phyloP scores from a whole-genome alignment of 1,140 invertebrate genomes.

The Adelges cooleyi region DNA sequence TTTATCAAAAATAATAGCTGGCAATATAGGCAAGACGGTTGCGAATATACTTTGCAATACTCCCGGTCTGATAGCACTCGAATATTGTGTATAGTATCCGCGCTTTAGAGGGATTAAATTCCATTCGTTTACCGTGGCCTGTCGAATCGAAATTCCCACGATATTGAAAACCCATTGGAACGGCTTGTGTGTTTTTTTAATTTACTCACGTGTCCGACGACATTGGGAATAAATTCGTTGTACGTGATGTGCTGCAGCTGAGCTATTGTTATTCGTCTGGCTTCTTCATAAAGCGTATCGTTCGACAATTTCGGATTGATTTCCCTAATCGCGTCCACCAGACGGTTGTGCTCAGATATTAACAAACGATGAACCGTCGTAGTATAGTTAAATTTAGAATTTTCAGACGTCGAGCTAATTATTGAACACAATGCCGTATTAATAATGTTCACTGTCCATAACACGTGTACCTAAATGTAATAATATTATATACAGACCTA shows the following conservation, averaged over 20 bases:
- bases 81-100: not conserved
- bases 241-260: constrained; percentile 49
- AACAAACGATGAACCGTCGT: constrained; percentile 33
- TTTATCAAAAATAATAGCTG: not conserved
- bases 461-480: too few species aligned
- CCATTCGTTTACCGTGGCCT: not conserved
- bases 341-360: constrained; percentile 39
- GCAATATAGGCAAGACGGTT: constrained; percentile 3
- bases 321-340: constrained; percentile 34
- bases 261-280: constrained; percentile 44
- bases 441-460: too few species aligned
- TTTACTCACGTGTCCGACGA: constrained; percentile 39
- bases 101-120: not conserved
- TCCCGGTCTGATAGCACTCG: not conserved
- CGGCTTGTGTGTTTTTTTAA: not conserved
- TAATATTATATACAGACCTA: not conserved
- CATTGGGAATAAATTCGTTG: constrained; percentile 47
- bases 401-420: constrained; percentile 46
- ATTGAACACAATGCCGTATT: too few species aligned
- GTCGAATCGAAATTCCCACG: not conserved
- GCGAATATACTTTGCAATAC: not conserved
- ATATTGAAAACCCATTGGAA: not conserved
- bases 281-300: constrained; percentile 43
- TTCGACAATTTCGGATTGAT: constrained; percentile 42
- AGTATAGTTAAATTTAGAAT: not conserved